phyloP scores from a whole-genome alignment of 2,888 invertebrate species.

The Sipha maydis region DNA sequence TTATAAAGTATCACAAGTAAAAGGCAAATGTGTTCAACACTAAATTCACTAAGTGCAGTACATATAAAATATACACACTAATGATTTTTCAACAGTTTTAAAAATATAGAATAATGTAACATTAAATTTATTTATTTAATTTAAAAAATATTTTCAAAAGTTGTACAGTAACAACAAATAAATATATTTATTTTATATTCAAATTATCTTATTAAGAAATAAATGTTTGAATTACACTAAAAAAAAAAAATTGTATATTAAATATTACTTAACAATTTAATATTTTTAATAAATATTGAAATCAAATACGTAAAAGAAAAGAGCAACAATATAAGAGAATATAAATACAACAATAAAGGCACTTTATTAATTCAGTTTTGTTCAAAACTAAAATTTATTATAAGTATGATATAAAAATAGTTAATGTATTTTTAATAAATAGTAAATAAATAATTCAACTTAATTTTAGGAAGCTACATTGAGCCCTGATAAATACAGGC shows the following conservation, averaged over 20 bases:
- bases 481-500: constrained; percentile 7
- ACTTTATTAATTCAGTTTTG: constrained; percentile 15
- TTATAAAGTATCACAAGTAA: constrained; percentile 54
- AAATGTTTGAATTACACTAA: neutral
- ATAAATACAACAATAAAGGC: neutral
- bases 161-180: neutral
- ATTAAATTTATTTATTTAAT: constrained; percentile 2
- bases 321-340: constrained; percentile 10
- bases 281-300: neutral
- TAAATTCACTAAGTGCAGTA: constrained; percentile 32
- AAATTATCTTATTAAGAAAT: neutral
- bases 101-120: constrained; percentile 40
- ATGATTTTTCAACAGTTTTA: constrained; percentile 31
- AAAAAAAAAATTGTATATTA: neutral
- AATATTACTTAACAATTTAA: neutral
- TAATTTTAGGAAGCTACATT: neutral
- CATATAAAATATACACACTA: neutral
- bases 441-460: neutral
- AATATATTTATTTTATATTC: neutral
- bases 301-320: constrained; percentile 11
- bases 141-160: neutral
- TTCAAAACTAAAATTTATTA: constrained; percentile 2
- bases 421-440: neutral
- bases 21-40: constrained; percentile 49
- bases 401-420: neutral